Percentiles rank a stretch among this genome's conserved stretches.
These are phyloP conservation scores for Strix aluco DNA, from an alignment of 2,113 vertebrate genomes.

Conservation along the genomic window DNA sequence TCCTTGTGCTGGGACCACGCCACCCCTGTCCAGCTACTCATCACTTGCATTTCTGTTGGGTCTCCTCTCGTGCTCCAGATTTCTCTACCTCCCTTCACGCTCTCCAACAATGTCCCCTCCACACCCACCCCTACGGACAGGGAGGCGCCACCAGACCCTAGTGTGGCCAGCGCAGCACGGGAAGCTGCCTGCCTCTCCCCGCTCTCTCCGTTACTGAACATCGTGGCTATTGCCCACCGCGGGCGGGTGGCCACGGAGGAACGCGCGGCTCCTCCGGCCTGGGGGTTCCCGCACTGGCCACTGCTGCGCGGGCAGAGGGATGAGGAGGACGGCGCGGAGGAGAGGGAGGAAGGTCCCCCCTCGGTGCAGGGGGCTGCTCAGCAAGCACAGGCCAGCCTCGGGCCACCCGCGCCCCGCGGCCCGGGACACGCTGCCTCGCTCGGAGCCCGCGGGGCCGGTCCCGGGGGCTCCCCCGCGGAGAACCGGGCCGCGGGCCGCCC, in stretches of 20 bases:
- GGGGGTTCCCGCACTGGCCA: neutral
- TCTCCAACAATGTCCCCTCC: neutral
- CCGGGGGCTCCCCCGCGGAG: neutral
- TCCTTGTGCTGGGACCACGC: neutral
- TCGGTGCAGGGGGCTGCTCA: neutral
- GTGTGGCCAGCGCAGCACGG: neutral
- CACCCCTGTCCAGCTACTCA: neutral
- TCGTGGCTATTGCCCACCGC: neutral
- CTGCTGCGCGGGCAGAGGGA: neutral
- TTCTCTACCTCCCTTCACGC: neutral
- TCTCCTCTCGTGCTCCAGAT: neutral
- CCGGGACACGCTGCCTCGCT: neutral
- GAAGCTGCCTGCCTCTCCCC: neutral
- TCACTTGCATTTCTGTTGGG: neutral
- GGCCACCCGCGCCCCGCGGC: neutral
- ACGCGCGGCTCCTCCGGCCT: neutral
- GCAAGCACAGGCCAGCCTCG: neutral
- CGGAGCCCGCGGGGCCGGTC: neutral
- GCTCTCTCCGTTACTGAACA: neutral
- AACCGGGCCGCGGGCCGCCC: no score
- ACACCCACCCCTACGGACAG: neutral
- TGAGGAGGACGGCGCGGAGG: no score
- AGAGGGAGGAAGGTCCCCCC: neutral
- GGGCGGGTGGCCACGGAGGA: neutral
- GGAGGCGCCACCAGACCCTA: no score